Evolutionary conservation across 2,797 vertebrate genomes (phyloP), one percentile per base, ranked within the genome.

Genomic region (Limnodromus scolopaceus): DNA sequence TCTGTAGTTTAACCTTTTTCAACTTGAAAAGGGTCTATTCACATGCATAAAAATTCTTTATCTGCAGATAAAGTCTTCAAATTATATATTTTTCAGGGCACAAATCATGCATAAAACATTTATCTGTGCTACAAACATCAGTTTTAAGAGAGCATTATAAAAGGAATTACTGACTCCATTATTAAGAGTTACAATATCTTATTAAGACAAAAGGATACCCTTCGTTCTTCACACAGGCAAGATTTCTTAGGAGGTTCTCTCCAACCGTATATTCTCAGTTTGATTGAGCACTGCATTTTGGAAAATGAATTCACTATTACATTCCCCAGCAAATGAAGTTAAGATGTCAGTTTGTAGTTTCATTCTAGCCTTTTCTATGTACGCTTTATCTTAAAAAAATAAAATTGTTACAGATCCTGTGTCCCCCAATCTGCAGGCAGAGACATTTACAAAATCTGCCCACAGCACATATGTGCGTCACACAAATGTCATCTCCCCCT

Each of bases 401-500:
- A 39, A 77, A 86, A 65, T 46, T 20, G 30, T 41, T 77, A 45
- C 58, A 95, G 78, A 76, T 84, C 43, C 6, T 5, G 16, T 15
- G 53, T 64, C 85, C 65, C 57, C 58, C 92, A 84, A 28, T 57
- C 82, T 53, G 82, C 82, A 89, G 66, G 81, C 82, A 96, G 79
- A 87, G 91, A 78, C 78, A 92, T 78, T 97, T 82, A 83, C 75
- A 61, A 69, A 92, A 43, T 38, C 66, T 92, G 93, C 90, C 95
- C 92, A 94, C 72, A 7, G 83, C 69, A 76, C 85, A 71, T 63
- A 80, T 84, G 87, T 75, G 93, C 45, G 2, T 89, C 92, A 96
- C 80, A 48, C 84, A 86, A 94, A 87, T 93, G 94, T 55, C 95
- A 94, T 46, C 89, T 92, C 82, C 71, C 63, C 72, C 83, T 79